phyloP scores from a whole-genome alignment of 2,888 invertebrate species.

The Pycnomerus fuliginosus region DNA sequence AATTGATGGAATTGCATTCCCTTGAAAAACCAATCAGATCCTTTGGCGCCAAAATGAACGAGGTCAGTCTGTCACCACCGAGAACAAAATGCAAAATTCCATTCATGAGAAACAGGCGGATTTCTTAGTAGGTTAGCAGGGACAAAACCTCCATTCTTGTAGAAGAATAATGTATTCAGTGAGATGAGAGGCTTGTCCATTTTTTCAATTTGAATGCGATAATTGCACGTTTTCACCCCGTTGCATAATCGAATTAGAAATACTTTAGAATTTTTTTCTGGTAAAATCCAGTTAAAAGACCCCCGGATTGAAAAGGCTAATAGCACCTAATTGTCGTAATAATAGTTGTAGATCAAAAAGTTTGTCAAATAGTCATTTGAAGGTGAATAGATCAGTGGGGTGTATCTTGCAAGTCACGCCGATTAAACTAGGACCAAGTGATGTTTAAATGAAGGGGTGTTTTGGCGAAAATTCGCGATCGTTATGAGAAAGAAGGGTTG shows the following conservation, averaged over 20 bases:
- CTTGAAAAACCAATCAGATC: constrained; percentile 6
- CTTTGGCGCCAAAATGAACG: constrained; percentile 17
- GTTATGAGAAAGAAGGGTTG: constrained; percentile 2
- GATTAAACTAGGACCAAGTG: constrained; percentile 2
- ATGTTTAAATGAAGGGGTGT: too few species aligned
- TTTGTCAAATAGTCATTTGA: constrained; percentile 9
- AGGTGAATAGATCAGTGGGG: constrained; percentile 9
- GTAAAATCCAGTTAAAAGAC: too few species aligned
- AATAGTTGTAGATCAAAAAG: constrained; percentile 9
- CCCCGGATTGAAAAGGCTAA: too few species aligned
- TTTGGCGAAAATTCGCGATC: too few species aligned
- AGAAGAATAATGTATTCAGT: constrained; percentile 12
- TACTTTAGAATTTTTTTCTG: too few species aligned
- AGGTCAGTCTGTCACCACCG: constrained; percentile 18
- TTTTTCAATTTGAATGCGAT: constrained; percentile 6
- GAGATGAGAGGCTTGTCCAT: constrained; percentile 16
- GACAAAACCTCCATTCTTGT: constrained; percentile 11
- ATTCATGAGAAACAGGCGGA: constrained; percentile 17
- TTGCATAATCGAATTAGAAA: too few species aligned
- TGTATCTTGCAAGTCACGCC: constrained; percentile 10
- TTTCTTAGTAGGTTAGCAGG: constrained; percentile 11
- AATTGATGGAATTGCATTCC: constrained; percentile 7
- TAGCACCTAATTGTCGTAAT: too few species aligned
- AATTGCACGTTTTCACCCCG: constrained; percentile 14
- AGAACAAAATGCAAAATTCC: constrained; percentile 22